Percentiles rank a stretch among this genome's conserved stretches.
Evolutionary conservation across 2,888 invertebrate genomes (phyloP).

Genomic region (Pollenia labialis): DNA sequence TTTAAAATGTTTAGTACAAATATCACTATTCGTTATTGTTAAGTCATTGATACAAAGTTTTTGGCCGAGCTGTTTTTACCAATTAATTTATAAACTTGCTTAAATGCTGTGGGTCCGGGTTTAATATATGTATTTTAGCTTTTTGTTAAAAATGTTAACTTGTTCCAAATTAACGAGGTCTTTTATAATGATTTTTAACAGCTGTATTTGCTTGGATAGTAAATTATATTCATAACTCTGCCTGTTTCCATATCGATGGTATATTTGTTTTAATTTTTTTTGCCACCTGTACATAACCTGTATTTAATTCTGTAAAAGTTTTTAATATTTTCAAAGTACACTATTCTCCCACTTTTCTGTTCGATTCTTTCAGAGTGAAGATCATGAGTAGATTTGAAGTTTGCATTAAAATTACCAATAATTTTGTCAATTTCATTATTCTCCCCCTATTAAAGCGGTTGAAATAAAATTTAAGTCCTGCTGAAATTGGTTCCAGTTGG

Average conservation of each 20-base stretch:
- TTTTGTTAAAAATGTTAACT: not conserved
- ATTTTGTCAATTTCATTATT: not conserved
- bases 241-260: slow-evolving; percentile 12
- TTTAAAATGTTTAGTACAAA: not conserved
- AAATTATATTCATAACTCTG: not conserved
- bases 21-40: not conserved
- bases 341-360: not conserved
- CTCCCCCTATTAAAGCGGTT: no score
- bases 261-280: slow-evolving; percentile 21
- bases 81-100: not conserved
- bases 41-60: not conserved
- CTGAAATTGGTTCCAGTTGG: not conserved
- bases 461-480: not conserved
- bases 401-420: not conserved
- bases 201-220: slow-evolving; percentile 29
- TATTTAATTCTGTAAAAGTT: not conserved
- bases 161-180: not conserved
- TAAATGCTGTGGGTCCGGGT: slow-evolving; percentile 17
- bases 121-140: not conserved
- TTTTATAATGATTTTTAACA: slow-evolving; percentile 15
- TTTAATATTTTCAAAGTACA: not conserved
- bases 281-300: no score
- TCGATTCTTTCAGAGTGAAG: not conserved
- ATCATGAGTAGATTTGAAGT: not conserved
- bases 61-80: not conserved